A percentile compares a stretch with the other conserved stretches of the same genome.
Evolutionary conservation across 2,113 vertebrate genomes (phyloP).

Genomic region (Haemorhous mexicanus): DNA sequence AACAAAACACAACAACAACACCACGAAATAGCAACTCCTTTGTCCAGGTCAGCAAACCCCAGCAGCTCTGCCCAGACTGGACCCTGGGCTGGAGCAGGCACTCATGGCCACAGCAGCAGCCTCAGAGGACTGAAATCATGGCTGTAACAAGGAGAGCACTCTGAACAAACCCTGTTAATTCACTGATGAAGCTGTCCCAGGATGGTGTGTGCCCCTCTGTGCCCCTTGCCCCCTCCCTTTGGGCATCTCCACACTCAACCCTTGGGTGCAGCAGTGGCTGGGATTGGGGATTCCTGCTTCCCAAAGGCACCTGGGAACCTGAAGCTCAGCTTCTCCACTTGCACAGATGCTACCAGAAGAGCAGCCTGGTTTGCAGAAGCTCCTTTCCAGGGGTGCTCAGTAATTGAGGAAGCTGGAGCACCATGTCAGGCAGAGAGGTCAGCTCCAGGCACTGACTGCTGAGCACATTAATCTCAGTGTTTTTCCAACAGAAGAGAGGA

Average conservation of each 20-base stretch:
- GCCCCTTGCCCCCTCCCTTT: not conserved
- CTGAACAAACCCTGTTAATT: not conserved
- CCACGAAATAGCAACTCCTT: not conserved
- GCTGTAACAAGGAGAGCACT: rapidly evolving
- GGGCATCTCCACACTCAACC: not conserved
- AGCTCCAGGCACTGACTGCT: not conserved
- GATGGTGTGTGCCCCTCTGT: rapidly evolving
- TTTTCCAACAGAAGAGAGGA: not conserved
- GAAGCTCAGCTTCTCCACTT: not conserved
- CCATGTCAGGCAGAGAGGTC: not conserved
- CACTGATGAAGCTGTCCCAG: not conserved
- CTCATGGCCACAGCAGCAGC: rapidly evolving
- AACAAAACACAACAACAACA: not conserved
- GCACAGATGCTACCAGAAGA: not conserved
- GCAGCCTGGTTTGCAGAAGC: not conserved
- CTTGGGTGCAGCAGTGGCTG: not conserved
- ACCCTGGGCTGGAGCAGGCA: not conserved
- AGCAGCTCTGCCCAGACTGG: not conserved
- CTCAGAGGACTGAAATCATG: not conserved
- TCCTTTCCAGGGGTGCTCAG: not conserved
- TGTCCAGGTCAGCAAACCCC: not conserved
- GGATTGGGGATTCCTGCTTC: not conserved
- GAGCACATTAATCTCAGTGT: not conserved
- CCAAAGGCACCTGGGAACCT: not conserved
- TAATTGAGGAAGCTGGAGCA: not conserved